Evolutionary conservation across 2,113 vertebrate species (phyloP).

Genomic region (Suricata suricatta): DNA sequence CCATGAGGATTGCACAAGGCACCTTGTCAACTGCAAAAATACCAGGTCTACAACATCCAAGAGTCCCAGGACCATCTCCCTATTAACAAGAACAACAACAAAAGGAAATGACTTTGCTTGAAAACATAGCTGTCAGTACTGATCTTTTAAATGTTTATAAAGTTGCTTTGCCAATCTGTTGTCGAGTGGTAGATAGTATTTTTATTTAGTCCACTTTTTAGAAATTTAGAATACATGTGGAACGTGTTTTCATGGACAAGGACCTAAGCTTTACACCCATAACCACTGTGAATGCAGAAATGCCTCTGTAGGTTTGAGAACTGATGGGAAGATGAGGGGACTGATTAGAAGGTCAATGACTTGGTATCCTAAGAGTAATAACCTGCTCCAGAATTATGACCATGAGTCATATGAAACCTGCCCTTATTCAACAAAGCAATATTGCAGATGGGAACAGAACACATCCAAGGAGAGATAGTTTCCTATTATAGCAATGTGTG

Average conservation of each 20-base stretch:
- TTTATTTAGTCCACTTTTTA: neutral
- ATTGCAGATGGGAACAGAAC: neutral
- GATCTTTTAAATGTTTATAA: slow-evolving; percentile 3
- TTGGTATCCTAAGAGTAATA: neutral
- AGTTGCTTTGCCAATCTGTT: neutral
- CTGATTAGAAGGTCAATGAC: neutral
- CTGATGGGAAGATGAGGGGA: neutral
- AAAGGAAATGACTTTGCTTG: neutral
- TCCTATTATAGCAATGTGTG: neutral
- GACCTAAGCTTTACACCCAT: neutral
- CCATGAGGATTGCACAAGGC: neutral
- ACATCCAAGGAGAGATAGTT: neutral
- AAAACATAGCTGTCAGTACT: neutral
- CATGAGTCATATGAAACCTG: neutral
- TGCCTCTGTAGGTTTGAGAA: neutral
- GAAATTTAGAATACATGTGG: neutral
- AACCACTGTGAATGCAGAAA: neutral
- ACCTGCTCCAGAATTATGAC: neutral
- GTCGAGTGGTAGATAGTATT: neutral
- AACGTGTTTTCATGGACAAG: neutral
- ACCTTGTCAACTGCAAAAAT: neutral
- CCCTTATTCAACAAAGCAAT: neutral
- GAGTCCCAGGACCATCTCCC: neutral
- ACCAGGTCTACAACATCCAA: neutral
- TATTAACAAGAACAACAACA: neutral